These are phyloP conservation scores for Aurelia sp. DNA, from an alignment of 30 jellyfish, hydroid and myxozoan genomes.

Conservation along the genomic window DNA sequence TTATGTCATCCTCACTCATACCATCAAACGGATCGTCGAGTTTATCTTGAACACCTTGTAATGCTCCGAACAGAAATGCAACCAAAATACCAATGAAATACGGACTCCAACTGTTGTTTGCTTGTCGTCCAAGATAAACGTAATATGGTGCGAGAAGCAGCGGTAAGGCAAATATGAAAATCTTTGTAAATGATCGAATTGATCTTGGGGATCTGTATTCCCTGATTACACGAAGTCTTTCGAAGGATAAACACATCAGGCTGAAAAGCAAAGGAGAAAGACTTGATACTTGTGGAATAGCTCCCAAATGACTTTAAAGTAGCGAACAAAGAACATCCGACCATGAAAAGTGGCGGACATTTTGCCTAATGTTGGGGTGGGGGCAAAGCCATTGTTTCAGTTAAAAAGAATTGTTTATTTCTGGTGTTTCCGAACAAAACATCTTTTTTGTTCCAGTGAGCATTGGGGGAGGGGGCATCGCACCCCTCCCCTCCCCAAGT, in stretches of 20 bases:
- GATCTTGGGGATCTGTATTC: slow-evolving; percentile 99
- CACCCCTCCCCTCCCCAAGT: too few species aligned
- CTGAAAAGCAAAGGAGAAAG: slow-evolving; percentile 21
- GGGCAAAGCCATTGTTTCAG: too few species aligned
- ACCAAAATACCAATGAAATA: slow-evolving; percentile 85
- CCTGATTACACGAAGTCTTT: slow-evolving; percentile 97
- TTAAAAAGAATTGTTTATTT: too few species aligned
- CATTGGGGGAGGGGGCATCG: too few species aligned
- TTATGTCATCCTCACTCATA: slow-evolving; percentile 97
- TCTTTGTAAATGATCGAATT: slow-evolving; percentile 94
- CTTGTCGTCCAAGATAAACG: slow-evolving; percentile 82
- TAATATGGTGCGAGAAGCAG: slow-evolving; percentile 91
- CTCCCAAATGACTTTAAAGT: neutral
- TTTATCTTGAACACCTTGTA: slow-evolving; percentile 99
- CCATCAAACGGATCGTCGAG: slow-evolving; percentile 99
- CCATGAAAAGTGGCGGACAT: too few species aligned
- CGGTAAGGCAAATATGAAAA: slow-evolving; percentile 88
- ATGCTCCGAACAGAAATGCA: slow-evolving; percentile 89
- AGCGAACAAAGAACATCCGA: too few species aligned
- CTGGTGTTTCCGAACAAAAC: too few species aligned
- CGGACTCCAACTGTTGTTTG: slow-evolving; percentile 80
- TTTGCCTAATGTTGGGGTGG: too few species aligned
- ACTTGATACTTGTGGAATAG: neutral
- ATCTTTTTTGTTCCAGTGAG: too few species aligned
- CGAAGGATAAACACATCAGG: slow-evolving; percentile 86